Conservation (phyloP, 2,888 invertebrate genomes). For the Drosophila incognita region DNA sequence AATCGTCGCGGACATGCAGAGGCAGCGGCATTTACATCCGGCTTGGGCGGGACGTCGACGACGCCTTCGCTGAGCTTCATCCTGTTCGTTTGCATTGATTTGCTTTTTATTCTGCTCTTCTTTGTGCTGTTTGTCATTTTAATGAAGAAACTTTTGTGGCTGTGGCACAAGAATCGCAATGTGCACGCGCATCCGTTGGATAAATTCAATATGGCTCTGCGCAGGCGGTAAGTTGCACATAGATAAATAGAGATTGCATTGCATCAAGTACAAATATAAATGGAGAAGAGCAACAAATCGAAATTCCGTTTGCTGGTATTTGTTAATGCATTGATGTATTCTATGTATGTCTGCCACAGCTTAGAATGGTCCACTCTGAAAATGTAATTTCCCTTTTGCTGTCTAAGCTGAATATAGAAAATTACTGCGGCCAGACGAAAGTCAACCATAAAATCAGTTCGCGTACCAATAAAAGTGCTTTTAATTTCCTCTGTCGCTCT, state of each 20-base stretch:
- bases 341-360: constrained; percentile 8
- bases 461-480: constrained; percentile 30
- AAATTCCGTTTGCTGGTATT: constrained; percentile 3
- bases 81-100: constrained; percentile 87
- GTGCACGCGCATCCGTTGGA: constrained; percentile 85
- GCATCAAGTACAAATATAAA: neutral
- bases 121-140: constrained; percentile 89
- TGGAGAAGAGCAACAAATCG: constrained; percentile 8
- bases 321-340: constrained; percentile 10
- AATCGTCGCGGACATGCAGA: constrained; percentile 28
- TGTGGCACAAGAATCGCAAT: constrained; percentile 86
- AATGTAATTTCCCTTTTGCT: constrained; percentile 58
- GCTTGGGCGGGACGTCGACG: constrained; percentile 44
- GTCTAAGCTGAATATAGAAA: constrained; percentile 43
- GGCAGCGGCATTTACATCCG: constrained; percentile 66
- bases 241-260: constrained; percentile 3
- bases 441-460: constrained; percentile 39
- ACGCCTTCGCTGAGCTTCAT: constrained; percentile 80
- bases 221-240: constrained; percentile 81
- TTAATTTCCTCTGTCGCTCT: constrained; percentile 48
- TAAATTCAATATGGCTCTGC: constrained; percentile 87
- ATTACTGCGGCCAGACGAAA: constrained; percentile 32
- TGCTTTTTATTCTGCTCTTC: constrained; percentile 89
- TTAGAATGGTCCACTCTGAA: constrained; percentile 9
- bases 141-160: constrained; percentile 87